Percentiles rank a stretch among this genome's conserved stretches.
Evolutionary conservation across 2,888 invertebrate genomes (phyloP).

Genomic region (Troilus luridus): DNA sequence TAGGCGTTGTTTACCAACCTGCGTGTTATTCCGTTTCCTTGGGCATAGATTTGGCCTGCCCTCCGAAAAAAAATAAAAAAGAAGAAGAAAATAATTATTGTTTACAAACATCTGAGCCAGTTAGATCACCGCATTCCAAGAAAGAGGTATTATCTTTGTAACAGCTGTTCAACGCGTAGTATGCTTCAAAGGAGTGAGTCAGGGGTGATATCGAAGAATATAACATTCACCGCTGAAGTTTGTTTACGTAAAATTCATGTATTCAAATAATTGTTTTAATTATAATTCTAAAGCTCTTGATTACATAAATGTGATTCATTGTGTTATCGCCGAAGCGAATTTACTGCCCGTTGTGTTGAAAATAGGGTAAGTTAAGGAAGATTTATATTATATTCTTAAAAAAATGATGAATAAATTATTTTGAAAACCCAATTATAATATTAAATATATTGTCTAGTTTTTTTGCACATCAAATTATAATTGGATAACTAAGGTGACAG

Average conservation of each 20-base stretch:
- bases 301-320: too few relatives aligned
- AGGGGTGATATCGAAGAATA: not conserved
- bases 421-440: too few relatives aligned
- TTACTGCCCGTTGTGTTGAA: too few relatives aligned
- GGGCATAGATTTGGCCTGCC: not conserved
- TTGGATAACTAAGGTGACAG: too few relatives aligned
- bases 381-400: too few relatives aligned
- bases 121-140: not conserved
- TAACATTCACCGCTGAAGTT: not conserved
- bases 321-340: too few relatives aligned
- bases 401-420: too few relatives aligned
- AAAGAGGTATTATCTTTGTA: not conserved
- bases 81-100: not conserved
- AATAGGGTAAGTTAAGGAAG: too few relatives aligned
- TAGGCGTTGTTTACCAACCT: not conserved
- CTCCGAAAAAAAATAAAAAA: not conserved
- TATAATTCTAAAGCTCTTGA: too few relatives aligned
- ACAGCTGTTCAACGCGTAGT: not conserved
- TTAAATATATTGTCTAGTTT: too few relatives aligned
- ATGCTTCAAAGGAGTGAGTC: not conserved
- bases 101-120: constrained; percentile 5
- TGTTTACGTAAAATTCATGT: not conserved
- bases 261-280: too few relatives aligned
- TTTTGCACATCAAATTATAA: too few relatives aligned
- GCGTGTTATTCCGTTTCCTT: not conserved